Evolutionary conservation across 2,888 invertebrate species (phyloP).

Genomic region (Tetragonula carbonaria): DNA sequence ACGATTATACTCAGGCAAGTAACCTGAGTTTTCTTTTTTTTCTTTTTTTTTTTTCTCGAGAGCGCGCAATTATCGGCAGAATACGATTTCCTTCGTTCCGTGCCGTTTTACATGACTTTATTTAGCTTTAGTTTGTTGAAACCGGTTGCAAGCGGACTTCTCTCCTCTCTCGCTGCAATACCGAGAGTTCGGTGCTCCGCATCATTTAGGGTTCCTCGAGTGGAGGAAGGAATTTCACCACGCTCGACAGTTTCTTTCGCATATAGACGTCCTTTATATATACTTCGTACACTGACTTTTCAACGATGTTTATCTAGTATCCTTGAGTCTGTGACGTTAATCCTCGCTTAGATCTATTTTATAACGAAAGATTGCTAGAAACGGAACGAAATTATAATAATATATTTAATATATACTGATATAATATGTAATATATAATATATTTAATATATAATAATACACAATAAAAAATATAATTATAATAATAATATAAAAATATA

Average conservation of each 20-base stretch:
- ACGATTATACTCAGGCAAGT: conserved; percentile 30
- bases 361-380: not conserved
- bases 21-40: conserved; percentile 26
- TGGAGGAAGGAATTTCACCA: conserved; percentile 65
- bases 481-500: too few relatives aligned
- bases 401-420: too few relatives aligned
- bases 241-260: conserved; percentile 57
- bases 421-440: too few relatives aligned
- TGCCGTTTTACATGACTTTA: conserved; percentile 72
- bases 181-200: conserved; percentile 62
- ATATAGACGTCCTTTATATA: conserved; percentile 35
- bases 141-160: conserved; percentile 74
- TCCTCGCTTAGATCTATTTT: too few relatives aligned
- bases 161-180: conserved; percentile 53
- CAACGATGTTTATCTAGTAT: not conserved
- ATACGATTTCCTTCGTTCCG: conserved; percentile 61
- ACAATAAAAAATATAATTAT: too few relatives aligned
- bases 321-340: not conserved
- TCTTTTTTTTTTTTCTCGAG: conserved; percentile 37
- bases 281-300: conserved; percentile 11
- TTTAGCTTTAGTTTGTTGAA: conserved; percentile 76
- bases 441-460: too few relatives aligned
- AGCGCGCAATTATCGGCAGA: conserved; percentile 61
- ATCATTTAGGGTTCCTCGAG: conserved; percentile 69
- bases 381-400: too few relatives aligned